Percentiles rank a stretch among this genome's conserved stretches.
Evolutionary conservation across 2,113 vertebrate genomes (phyloP).

Genomic region (Camelus dromedarius): DNA sequence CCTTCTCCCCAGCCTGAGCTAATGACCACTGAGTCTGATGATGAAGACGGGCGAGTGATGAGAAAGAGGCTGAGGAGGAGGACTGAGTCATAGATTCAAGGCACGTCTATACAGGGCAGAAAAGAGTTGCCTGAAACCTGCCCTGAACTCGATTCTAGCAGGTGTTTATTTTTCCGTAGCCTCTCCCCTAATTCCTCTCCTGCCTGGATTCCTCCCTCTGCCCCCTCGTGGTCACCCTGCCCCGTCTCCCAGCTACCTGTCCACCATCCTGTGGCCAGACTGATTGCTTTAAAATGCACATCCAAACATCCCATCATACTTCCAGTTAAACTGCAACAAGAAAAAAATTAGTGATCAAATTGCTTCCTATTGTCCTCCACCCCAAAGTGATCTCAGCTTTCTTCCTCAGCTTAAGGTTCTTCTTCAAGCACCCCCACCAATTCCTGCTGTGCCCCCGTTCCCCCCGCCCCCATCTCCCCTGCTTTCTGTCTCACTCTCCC

Average conservation of each 20-base stretch:
- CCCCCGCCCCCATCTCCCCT: not conserved
- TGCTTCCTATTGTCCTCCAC: no score
- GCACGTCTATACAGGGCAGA: fast-evolving
- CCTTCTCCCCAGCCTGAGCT: not conserved
- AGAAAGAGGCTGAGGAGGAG: not conserved
- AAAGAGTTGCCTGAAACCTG: not conserved
- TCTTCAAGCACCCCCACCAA: not conserved
- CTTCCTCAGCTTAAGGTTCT: not conserved
- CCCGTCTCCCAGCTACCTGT: not conserved
- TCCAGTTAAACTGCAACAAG: not conserved
- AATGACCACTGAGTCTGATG: not conserved
- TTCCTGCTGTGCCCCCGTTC: no score
- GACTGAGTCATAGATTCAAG: not conserved
- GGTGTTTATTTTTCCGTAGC: not conserved
- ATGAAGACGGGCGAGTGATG: not conserved
- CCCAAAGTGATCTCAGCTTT: not conserved
- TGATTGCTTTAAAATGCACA: not conserved
- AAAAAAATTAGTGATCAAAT: fast-evolving
- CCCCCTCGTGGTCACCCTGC: not conserved
- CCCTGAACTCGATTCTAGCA: not conserved
- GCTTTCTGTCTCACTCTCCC: no score
- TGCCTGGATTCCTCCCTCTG: not conserved
- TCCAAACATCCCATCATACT: not conserved
- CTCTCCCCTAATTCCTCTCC: not conserved
- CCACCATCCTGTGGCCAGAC: not conserved